phyloP scores from a whole-genome alignment of 2,113 vertebrate genomes.

The Suricata suricatta region DNA sequence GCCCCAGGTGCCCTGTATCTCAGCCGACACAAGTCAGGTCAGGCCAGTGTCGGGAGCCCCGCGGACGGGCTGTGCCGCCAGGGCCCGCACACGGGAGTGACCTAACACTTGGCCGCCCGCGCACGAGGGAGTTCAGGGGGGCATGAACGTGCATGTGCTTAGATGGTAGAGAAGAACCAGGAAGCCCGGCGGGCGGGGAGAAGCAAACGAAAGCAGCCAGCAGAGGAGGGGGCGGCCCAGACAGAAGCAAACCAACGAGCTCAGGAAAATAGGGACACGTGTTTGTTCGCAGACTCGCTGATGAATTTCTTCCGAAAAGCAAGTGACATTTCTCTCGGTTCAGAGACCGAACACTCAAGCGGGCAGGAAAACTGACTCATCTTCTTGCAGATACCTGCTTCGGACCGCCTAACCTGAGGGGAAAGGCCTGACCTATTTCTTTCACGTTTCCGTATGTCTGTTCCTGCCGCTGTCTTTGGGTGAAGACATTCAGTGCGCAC shows the following conservation, averaged over 20 bases:
- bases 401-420: background rate
- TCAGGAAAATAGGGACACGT: background rate
- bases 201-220: background rate
- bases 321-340: background rate
- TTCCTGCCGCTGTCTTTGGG: background rate
- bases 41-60: background rate
- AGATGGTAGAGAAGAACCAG: background rate
- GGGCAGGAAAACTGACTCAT: background rate
- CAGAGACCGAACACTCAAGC: too few relatives aligned
- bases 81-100: background rate
- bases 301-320: background rate
- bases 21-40: constrained; percentile 12
- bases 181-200: background rate
- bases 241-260: background rate
- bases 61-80: background rate
- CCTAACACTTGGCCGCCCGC: background rate
- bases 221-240: background rate
- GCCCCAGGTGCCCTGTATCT: background rate
- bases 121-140: background rate
- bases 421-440: background rate
- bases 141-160: background rate
- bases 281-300: background rate
- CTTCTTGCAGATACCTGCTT: background rate
- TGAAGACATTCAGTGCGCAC: background rate
- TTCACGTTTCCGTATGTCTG: background rate